phyloP scores from a whole-genome alignment of 2,888 invertebrate species.

The Synergus itoensis region DNA sequence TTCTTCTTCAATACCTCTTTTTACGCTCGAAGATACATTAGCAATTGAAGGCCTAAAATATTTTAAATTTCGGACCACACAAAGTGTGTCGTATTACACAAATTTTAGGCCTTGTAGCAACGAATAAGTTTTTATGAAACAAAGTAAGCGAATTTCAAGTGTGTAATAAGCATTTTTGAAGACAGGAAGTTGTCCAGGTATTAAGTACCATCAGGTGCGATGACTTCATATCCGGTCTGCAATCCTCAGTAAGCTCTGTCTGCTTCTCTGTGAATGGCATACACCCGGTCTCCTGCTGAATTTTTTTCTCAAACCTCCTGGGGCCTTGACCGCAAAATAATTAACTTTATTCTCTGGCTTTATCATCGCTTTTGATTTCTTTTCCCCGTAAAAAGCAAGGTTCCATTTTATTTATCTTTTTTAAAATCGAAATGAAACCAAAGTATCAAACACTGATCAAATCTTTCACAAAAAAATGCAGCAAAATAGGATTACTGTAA shows the following conservation, averaged over 20 bases:
- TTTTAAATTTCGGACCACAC: too few species aligned
- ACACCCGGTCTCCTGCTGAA: slow-evolving; percentile 4
- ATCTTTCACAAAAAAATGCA: background rate
- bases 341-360: background rate
- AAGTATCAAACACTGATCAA: background rate
- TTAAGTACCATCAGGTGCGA: slow-evolving; percentile 62
- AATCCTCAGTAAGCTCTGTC: slow-evolving; percentile 55
- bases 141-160: background rate
- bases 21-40: too few species aligned
- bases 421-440: background rate
- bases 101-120: background rate
- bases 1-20: too few species aligned
- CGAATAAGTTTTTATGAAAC: background rate
- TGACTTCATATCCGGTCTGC: slow-evolving; percentile 68
- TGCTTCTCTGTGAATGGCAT: slow-evolving; percentile 25
- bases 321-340: slow-evolving; percentile 3
- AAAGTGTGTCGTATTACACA: too few species aligned
- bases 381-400: background rate
- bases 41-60: too few species aligned
- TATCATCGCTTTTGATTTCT: background rate
- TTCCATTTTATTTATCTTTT: background rate
- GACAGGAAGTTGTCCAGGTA: slow-evolving; percentile 56
- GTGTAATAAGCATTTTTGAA: slow-evolving; percentile 4
- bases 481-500: background rate
- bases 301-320: slow-evolving; percentile 1